phyloP scores from a whole-genome alignment of 1,140 invertebrate species.

The Philotrypesis tridentata region DNA sequence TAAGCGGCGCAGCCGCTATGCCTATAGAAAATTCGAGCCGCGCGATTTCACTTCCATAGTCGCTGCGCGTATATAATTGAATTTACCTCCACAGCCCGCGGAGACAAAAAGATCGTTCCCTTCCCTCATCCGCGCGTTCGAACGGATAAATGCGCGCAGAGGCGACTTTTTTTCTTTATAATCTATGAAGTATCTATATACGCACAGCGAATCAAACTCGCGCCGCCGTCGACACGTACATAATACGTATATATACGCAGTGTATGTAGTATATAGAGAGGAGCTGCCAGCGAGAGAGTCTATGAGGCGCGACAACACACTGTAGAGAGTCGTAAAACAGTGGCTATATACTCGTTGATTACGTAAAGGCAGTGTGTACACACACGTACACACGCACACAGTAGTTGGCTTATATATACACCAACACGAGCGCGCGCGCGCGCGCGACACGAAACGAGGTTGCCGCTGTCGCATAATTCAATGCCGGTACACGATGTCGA shows the following conservation, averaged over 20 bases:
- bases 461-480: constrained; percentile 31
- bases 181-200: background rate
- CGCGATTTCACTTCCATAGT: background rate
- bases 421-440: background rate
- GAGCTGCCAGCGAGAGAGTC: no score
- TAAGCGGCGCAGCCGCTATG: no score
- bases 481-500: constrained; percentile 12
- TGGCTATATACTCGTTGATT: constrained; percentile 10
- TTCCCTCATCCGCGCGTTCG: no score
- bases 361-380: constrained; percentile 9
- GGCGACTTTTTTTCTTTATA: no score
- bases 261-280: no score
- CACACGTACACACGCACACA: no score
- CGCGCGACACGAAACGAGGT: background rate
- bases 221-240: background rate
- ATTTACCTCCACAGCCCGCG: background rate
- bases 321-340: background rate
- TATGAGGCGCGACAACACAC: background rate
- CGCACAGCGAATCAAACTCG: background rate
- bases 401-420: background rate
- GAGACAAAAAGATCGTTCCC: background rate
- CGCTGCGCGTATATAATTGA: no score
- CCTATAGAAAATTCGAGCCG: background rate
- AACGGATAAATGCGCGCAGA: no score
- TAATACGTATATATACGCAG: no score